Percentiles rank a stretch among this genome's conserved stretches.
Evolutionary conservation across 2,113 vertebrate genomes (phyloP).

Genomic region (Atlantisia rogersi): DNA sequence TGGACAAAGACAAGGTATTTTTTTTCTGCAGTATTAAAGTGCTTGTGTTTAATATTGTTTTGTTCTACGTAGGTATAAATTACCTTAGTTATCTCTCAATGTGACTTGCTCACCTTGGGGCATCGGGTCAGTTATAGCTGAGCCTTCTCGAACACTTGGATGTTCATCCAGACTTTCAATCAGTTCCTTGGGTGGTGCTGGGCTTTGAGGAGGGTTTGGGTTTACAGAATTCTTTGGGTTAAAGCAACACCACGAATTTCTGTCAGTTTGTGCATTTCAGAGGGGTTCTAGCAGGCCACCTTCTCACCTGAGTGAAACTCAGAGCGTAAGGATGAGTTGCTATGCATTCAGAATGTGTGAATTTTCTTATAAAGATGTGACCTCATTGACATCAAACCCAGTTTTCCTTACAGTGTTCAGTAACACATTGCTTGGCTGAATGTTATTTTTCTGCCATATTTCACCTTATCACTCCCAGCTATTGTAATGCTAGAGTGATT

Average conservation of each 20-base stretch:
- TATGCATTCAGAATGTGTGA: not conserved
- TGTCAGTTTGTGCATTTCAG: not conserved
- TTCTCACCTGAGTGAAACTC: not conserved
- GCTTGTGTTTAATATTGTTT: not conserved
- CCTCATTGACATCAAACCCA: not conserved
- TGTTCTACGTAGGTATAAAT: accelerated
- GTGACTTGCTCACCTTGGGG: not conserved
- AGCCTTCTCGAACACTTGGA: accelerated
- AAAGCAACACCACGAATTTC: not conserved
- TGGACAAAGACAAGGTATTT: not conserved
- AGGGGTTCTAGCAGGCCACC: not conserved
- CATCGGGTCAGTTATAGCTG: accelerated
- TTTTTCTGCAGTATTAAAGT: not conserved
- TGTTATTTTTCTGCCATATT: not conserved
- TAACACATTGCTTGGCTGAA: not conserved
- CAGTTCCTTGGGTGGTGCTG: accelerated
- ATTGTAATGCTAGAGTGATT: not conserved
- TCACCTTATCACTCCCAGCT: not conserved
- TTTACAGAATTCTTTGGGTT: not conserved
- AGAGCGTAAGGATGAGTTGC: not conserved
- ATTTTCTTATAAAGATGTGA: not conserved
- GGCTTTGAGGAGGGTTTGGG: not conserved
- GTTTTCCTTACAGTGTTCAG: not conserved
- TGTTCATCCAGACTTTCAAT: not conserved
- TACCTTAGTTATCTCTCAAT: not conserved